Conservation (phyloP, 1,140 invertebrate species). For the Dreissena polymorpha region DNA sequence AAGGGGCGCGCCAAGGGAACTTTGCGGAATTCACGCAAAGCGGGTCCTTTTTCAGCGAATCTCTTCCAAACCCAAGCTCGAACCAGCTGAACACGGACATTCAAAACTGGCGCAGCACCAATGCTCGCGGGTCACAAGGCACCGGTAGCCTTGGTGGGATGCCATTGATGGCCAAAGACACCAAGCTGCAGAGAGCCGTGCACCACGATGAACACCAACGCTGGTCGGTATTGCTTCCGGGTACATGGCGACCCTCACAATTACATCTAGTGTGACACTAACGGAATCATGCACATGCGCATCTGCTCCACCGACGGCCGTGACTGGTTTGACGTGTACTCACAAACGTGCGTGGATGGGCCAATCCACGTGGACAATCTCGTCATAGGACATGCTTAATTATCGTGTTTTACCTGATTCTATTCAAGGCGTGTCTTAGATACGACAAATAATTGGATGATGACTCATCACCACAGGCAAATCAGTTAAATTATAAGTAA, state of each 20-base stretch:
- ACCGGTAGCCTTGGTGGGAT: not conserved
- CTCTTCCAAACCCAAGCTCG: not conserved
- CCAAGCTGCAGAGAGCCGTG: conserved; percentile 36
- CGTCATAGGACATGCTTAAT: no score
- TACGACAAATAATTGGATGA: no score
- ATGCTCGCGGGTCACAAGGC: conserved; percentile 1
- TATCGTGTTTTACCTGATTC: no score
- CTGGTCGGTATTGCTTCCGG: conserved; percentile 20
- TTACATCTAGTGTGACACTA: conserved; percentile 32
- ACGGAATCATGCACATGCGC: conserved; percentile 30
- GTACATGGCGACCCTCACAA: conserved; percentile 21
- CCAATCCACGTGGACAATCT: no score
- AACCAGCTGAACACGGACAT: not conserved
- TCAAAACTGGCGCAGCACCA: not conserved
- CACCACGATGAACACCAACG: conserved; percentile 17
- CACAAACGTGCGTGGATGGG: no score
- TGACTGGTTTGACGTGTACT: no score
- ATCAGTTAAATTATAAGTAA: no score
- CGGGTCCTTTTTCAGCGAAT: not conserved
- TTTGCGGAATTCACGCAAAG: not conserved
- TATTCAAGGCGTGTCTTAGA: no score
- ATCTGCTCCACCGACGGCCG: conserved; percentile 9
- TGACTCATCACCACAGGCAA: no score
- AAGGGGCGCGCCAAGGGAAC: not conserved
- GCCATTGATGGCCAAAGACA: not conserved